Conservation (phyloP, 1,140 invertebrate genomes). For the Nasonia longicornis region DNA sequence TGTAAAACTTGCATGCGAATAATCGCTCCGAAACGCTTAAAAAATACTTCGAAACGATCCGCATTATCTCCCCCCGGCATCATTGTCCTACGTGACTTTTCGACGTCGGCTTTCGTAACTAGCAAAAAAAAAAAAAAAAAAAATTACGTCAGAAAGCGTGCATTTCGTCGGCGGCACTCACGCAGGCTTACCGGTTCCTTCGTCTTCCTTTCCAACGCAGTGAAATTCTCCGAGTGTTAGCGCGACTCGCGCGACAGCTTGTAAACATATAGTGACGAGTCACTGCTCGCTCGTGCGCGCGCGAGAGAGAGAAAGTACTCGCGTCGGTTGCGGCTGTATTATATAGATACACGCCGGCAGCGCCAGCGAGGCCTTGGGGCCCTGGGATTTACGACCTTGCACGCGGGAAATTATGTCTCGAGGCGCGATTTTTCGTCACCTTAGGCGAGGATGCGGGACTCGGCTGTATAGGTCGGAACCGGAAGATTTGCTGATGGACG, state of each 20-base stretch:
- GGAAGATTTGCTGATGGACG: background rate
- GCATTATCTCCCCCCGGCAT: background rate
- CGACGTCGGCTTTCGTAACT: constrained; percentile 51
- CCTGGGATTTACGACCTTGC: constrained; percentile 28
- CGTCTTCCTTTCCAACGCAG: constrained; percentile 40
- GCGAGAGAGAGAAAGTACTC: constrained; percentile 53
- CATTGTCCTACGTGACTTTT: constrained; percentile 28
- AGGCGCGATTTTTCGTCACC: constrained; percentile 25
- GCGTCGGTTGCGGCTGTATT: background rate
- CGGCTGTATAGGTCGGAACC: background rate
- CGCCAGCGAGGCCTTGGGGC: background rate
- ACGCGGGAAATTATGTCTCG: background rate
- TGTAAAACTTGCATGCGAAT: background rate
- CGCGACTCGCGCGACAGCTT: constrained; percentile 24
- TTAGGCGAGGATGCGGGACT: background rate
- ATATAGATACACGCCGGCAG: background rate
- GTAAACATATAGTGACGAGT: constrained; percentile 49
- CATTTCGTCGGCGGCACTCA: constrained; percentile 12
- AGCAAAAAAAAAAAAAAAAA: constrained; percentile 48
- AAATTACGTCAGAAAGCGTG: constrained; percentile 53
- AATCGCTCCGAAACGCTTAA: background rate
- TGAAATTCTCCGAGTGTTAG: constrained; percentile 51
- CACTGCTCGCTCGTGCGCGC: background rate
- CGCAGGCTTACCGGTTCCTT: background rate
- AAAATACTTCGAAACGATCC: too few relatives aligned